Evolutionary conservation across 2,888 invertebrate species (phyloP).

Genomic region (Phengaris arion): DNA sequence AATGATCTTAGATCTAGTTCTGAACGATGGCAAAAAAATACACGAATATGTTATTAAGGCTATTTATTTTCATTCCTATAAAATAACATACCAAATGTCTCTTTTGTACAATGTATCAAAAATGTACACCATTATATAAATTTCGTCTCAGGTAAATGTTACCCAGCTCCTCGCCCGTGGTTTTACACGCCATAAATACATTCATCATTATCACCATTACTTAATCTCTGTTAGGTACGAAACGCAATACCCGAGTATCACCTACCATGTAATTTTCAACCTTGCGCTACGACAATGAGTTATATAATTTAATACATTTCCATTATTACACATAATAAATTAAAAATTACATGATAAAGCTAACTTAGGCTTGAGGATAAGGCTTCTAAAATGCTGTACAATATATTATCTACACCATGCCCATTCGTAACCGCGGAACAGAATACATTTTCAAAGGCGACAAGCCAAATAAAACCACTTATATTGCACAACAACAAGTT

Average conservation of each 20-base stretch:
- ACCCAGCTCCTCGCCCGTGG: constrained; percentile 68
- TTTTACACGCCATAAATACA: constrained; percentile 60
- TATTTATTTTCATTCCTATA: constrained; percentile 81
- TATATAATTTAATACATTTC: constrained; percentile 31
- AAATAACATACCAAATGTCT: constrained; percentile 81
- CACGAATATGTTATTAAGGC: constrained; percentile 69
- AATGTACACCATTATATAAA: constrained; percentile 81
- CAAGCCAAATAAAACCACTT: constrained; percentile 42
- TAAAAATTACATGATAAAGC: constrained; percentile 35
- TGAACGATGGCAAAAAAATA: constrained; percentile 45
- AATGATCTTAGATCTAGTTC: constrained; percentile 13
- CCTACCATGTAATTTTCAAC: constrained; percentile 35
- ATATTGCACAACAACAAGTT: constrained; percentile 50
- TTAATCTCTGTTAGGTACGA: constrained; percentile 63
- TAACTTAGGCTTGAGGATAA: constrained; percentile 24
- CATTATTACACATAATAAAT: constrained; percentile 18
- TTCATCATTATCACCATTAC: constrained; percentile 57
- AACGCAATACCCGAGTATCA: constrained; percentile 40
- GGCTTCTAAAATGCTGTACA: constrained; percentile 54
- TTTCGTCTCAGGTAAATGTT: constrained; percentile 78
- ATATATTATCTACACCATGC: constrained; percentile 61
- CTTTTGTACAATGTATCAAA: constrained; percentile 81
- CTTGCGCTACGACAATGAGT: constrained; percentile 24
- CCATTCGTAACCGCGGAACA: constrained; percentile 17
- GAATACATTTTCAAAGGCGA: neutral